phyloP scores from a whole-genome alignment of 2,888 invertebrate species.

The Drosophila dives region DNA sequence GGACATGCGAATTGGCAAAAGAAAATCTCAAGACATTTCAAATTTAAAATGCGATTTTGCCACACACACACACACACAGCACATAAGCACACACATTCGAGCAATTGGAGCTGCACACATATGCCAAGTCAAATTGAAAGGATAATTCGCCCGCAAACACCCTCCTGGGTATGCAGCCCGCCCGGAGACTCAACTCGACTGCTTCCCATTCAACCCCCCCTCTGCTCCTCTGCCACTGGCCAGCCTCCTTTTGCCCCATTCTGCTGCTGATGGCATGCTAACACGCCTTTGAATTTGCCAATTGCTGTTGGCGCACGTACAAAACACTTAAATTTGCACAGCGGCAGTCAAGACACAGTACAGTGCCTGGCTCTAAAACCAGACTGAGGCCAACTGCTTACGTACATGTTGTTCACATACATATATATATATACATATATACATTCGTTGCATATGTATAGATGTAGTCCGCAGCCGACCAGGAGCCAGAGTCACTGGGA shows the following conservation, averaged over 20 bases:
- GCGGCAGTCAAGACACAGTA: conserved; percentile 65
- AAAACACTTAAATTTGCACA: conserved; percentile 82
- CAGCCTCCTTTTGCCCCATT: not conserved
- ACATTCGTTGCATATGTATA: conserved; percentile 34
- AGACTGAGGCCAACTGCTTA: conserved; percentile 48
- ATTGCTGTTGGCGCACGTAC: conserved; percentile 83
- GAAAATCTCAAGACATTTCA: conserved; percentile 82
- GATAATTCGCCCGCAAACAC: conserved; percentile 85
- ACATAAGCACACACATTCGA: conserved; percentile 7
- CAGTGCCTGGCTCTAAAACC: conserved; percentile 21
- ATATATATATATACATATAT: conserved; percentile 10
- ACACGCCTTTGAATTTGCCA: conserved; percentile 84
- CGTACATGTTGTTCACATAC: conserved; percentile 13
- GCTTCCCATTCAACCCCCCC: conserved; percentile 9
- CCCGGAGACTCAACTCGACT: conserved; percentile 43
- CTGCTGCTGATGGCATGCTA: conserved; percentile 78
- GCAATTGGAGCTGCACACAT: conserved; percentile 67
- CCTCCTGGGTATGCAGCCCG: conserved; percentile 76
- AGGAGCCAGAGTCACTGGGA: conserved; percentile 60
- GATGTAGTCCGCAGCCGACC: conserved; percentile 47
- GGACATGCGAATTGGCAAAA: conserved; percentile 66
- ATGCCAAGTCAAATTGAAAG: conserved; percentile 85
- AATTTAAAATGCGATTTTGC: conserved; percentile 80
- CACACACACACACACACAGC: conserved; percentile 24
- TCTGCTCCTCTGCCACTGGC: not conserved